Evolutionary conservation across 2,113 vertebrate genomes (phyloP).

Genomic region (Triplophysa rosa): DNA sequence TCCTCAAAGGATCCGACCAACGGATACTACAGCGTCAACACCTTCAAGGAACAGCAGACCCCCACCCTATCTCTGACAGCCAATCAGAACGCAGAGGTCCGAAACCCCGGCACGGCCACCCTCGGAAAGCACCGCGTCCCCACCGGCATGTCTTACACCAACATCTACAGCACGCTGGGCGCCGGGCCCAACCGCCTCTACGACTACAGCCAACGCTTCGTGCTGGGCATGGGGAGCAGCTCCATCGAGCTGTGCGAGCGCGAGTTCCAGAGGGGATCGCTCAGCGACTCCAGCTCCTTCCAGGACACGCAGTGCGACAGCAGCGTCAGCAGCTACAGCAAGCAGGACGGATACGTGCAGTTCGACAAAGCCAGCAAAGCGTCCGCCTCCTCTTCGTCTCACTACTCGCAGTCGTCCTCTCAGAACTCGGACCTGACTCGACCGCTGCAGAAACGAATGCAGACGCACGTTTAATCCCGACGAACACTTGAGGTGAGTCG

Average conservation of each 20-base stretch:
- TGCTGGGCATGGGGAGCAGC: slow-evolving; percentile 97
- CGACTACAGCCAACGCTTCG: slow-evolving; percentile 96
- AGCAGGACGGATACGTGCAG: slow-evolving; percentile 94
- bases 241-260: slow-evolving; percentile 98
- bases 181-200: slow-evolving; percentile 92
- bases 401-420: slow-evolving; percentile 96
- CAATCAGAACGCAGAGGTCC: slow-evolving; percentile 80
- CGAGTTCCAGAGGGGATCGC: slow-evolving; percentile 93
- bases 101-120: slow-evolving; percentile 71
- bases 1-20: slow-evolving; percentile 91
- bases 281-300: slow-evolving; percentile 98
- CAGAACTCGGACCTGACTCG: slow-evolving; percentile 97
- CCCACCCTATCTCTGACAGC: slow-evolving; percentile 84
- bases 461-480: slow-evolving; percentile 91
- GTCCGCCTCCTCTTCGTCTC: slow-evolving; percentile 92
- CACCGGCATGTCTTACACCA: slow-evolving; percentile 99
- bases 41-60: slow-evolving; percentile 92
- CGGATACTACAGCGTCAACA: slow-evolving; percentile 97
- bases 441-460: slow-evolving; percentile 98
- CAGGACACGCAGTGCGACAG: slow-evolving; percentile 98
- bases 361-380: slow-evolving; percentile 99
- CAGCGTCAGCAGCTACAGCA: slow-evolving; percentile 96
- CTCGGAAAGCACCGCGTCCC: slow-evolving; percentile 91
- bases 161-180: slow-evolving; percentile 96
- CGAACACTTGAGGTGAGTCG: slow-evolving; percentile 20